A percentile compares a stretch with the other conserved stretches of the same genome.
Conservation (phyloP, 1,140 invertebrate species). For the Teleopsis dalmanni region DNA sequence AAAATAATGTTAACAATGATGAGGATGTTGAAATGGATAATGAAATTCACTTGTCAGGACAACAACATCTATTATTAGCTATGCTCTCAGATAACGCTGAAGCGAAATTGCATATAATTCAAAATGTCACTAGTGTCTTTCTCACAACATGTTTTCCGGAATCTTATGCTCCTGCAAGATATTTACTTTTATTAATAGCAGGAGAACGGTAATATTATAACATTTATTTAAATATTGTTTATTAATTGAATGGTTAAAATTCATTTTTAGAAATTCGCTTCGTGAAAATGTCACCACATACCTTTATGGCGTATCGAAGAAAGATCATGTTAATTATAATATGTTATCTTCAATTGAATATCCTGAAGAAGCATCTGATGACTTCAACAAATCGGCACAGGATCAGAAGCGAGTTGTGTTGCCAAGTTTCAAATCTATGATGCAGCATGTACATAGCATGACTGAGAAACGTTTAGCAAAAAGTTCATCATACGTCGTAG, state of each 20-base stretch:
- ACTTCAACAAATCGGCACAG: slow-evolving; percentile 33
- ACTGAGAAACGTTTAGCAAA: slow-evolving; percentile 41
- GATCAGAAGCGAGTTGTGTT: slow-evolving; percentile 39
- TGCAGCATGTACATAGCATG: slow-evolving; percentile 42
- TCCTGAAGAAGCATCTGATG: slow-evolving; percentile 19
- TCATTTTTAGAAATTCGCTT: slow-evolving; percentile 27
- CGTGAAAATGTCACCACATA: slow-evolving; percentile 36
- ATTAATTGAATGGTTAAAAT: background rate
- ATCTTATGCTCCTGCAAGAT: slow-evolving; percentile 73
- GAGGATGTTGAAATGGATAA: slow-evolving; percentile 17
- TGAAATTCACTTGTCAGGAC: slow-evolving; percentile 46
- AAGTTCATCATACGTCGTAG: slow-evolving; percentile 45
- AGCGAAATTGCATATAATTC: slow-evolving; percentile 60
- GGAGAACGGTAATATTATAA: slow-evolving; percentile 77
- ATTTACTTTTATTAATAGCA: slow-evolving; percentile 73
- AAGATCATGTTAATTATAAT: slow-evolving; percentile 40
- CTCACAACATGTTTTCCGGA: slow-evolving; percentile 71
- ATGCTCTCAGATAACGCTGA: slow-evolving; percentile 51
- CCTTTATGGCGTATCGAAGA: slow-evolving; percentile 40
- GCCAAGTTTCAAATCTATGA: slow-evolving; percentile 40
- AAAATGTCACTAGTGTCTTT: slow-evolving; percentile 77
- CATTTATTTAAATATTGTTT: slow-evolving; percentile 22
- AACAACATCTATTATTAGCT: slow-evolving; percentile 49
- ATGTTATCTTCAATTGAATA: slow-evolving; percentile 37
- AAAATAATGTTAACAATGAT: slow-evolving; percentile 9